Evolutionary conservation across 2,113 vertebrate genomes (phyloP), one percentile per base, ranked within the genome.

Genomic region (Arvicanthis niloticus): DNA sequence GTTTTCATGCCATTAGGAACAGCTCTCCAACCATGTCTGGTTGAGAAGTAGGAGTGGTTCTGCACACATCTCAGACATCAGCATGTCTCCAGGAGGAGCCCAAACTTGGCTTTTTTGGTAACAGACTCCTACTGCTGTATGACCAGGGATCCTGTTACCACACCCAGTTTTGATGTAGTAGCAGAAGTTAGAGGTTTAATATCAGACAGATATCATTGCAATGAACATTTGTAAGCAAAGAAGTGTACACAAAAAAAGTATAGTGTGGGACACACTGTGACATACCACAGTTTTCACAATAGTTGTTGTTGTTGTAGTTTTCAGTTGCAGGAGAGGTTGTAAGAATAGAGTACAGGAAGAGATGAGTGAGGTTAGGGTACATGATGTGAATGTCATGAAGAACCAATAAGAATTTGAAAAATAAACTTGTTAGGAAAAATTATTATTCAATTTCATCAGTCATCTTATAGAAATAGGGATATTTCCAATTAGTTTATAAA

Each of bases 391-490:
- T 42, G 7, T 42, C 72, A 42, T 11, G 4, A 42, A 40, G 9
- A 75, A 42, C n/a, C 19, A 40, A 75, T 42, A 21, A 72, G 21
- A 72, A 21, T 19, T 7, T 72, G 37, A n/a, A 72, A 72, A 24
- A 22, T 37, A 42, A 97, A 67, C 3, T 24, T 91, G 42, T 22
- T 60, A 90, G 93, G 2, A 37, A 84, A 92, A 5, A 76, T 73
- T 67, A 78, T 76, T 88, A 94, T 73, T 91, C 68, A 91, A 60
- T 86, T 24, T 82, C 34, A 68, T 89, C 76, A 93, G 24, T 95
- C 70, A 70, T 76, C 81, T 86, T 86, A 75, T 48, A 90, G 90
- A 91, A 76, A 70, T 94, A 1, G 12, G 58, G 45, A 11, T 90
- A 86, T 91, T 96, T 72, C 45, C 48, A 94, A n/a, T 89, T 95